These are phyloP conservation scores for Empidonax alnorum DNA, from an alignment of 2,113 vertebrate species.

Conservation along the genomic window DNA sequence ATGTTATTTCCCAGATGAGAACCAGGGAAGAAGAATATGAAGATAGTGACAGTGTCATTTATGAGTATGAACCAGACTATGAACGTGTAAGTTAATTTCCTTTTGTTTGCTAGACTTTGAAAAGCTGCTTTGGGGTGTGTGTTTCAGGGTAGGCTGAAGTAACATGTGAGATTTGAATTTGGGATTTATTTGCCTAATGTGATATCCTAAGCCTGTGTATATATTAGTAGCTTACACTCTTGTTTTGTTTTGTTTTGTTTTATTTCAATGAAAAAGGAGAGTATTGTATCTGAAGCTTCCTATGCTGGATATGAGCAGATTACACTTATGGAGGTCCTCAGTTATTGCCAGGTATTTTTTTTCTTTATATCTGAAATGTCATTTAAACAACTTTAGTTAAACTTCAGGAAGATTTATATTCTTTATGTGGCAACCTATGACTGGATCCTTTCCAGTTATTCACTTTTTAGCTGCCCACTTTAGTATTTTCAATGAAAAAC, in stretches of 20 bases:
- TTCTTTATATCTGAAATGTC: not conserved
- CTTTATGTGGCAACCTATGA: not conserved
- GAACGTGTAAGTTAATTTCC: constrained; percentile 63
- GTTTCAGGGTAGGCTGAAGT: not conserved
- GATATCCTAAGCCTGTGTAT: not conserved
- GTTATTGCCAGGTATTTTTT: constrained; percentile 79
- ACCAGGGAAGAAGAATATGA: constrained; percentile 54
- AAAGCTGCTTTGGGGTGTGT: not conserved
- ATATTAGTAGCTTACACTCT: not conserved
- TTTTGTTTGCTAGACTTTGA: not conserved
- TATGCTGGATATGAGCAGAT: constrained; percentile 62
- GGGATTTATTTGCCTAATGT: not conserved
- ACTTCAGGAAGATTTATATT: not conserved
- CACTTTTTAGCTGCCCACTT: not conserved
- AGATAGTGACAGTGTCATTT: constrained; percentile 52
- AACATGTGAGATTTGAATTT: not conserved
- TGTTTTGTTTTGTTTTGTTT: not conserved
- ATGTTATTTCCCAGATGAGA: constrained; percentile 60
- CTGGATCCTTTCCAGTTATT: not conserved
- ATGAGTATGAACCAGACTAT: constrained; percentile 67
- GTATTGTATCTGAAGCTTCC: constrained; percentile 27
- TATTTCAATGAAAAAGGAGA: constrained; percentile 52
- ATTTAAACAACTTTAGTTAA: not conserved
- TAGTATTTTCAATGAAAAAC: not conserved
- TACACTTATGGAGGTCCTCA: constrained; percentile 70